Evolutionary conservation across 1,140 invertebrate genomes (phyloP).

Genomic region (Euwallacea similis): DNA sequence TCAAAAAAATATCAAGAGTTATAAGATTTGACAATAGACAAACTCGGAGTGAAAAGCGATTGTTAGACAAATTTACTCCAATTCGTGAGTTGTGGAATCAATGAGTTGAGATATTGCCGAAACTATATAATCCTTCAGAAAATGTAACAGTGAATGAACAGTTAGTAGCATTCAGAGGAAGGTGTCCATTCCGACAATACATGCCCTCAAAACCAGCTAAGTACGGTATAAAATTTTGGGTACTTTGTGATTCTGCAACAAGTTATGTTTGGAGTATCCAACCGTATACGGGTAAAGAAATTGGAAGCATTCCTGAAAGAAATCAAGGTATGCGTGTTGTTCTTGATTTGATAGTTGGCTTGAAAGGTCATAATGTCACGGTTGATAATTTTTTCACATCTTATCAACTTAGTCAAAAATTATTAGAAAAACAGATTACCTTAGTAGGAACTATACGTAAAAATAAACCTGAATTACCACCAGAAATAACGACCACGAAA

Average conservation of each 20-base stretch:
- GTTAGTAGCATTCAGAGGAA: neutral
- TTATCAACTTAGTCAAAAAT: too few species aligned
- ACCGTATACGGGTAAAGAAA: neutral
- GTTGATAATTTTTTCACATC: neutral
- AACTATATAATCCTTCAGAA: slow-evolving; percentile 1
- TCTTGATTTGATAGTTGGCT: neutral
- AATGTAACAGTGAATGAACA: neutral
- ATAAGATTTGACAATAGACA: neutral
- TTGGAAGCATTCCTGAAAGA: neutral
- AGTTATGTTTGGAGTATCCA: neutral
- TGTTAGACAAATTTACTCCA: neutral
- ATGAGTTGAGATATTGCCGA: neutral
- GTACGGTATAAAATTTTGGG: neutral
- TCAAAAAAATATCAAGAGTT: neutral
- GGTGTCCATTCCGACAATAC: too few species aligned
- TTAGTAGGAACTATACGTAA: too few species aligned
- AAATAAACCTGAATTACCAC: too few species aligned
- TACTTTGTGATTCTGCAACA: neutral
- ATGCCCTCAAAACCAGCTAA: too few species aligned
- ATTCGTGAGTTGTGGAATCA: slow-evolving; percentile 2
- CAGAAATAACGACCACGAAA: too few species aligned
- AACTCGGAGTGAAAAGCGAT: neutral
- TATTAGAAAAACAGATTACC: too few species aligned
- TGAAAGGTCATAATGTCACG: neutral
- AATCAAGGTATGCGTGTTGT: neutral